These are phyloP conservation scores for Sternarchorhynchus goeldii DNA, from an alignment of 2,797 vertebrate species.

Conservation along the genomic window DNA sequence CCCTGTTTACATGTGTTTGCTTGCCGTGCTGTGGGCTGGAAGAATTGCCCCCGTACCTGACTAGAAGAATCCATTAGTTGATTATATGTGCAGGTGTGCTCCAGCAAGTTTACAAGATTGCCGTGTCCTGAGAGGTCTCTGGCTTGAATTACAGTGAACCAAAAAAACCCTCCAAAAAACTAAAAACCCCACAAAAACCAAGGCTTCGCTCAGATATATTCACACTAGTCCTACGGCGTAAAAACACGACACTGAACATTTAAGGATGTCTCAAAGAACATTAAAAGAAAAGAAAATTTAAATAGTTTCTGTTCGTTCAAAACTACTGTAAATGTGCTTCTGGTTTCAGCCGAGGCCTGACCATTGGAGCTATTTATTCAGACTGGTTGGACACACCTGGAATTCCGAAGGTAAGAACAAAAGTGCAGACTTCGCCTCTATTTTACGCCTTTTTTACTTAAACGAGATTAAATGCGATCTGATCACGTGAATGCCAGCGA, in stretches of 20 bases:
- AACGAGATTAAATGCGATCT: conserved; percentile 27
- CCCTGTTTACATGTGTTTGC: conserved; percentile 28
- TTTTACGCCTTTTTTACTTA: conserved; percentile 32
- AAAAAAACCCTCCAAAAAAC: too few species aligned
- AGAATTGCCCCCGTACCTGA: conserved; percentile 35
- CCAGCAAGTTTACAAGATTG: conserved; percentile 45
- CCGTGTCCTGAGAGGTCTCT: conserved; percentile 38
- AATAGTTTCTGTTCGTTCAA: conserved; percentile 2
- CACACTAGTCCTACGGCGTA: conserved; percentile 15
- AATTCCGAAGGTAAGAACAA: conserved; percentile 85
- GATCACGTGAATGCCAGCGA: conserved; percentile 31
- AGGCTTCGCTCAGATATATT: background rate
- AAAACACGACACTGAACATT: conserved; percentile 17
- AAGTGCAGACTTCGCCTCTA: background rate
- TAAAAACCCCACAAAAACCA: background rate
- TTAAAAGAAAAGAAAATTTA: background rate
- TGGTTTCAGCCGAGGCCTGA: conserved; percentile 82
- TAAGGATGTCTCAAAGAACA: conserved; percentile 15
- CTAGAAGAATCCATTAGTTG: conserved; percentile 49
- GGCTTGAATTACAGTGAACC: conserved; percentile 29
- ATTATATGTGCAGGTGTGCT: conserved; percentile 59
- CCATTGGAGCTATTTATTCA: conserved; percentile 81
- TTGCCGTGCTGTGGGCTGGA: conserved; percentile 30
- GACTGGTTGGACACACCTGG: conserved; percentile 92
- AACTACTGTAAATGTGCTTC: conserved; percentile 62